Evolutionary conservation across 2,888 invertebrate species (phyloP).

Genomic region (Siphlonurus alternatus): DNA sequence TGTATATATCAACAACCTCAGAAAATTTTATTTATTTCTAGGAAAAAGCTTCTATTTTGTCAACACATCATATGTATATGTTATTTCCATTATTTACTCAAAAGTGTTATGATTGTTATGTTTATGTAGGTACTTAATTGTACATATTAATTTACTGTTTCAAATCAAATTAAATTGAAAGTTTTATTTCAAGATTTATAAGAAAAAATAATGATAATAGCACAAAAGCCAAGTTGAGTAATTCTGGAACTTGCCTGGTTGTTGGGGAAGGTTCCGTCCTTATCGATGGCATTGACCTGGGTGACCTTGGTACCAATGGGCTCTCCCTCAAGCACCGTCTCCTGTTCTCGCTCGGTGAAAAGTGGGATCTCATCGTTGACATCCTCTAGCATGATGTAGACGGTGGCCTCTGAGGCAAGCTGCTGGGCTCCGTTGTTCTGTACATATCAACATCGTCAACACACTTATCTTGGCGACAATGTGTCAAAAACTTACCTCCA

Average conservation of each 20-base stretch:
- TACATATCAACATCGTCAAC: constrained; percentile 13
- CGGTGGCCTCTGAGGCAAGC: constrained; percentile 84
- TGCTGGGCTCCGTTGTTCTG: constrained; percentile 94
- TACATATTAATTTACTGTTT: no score
- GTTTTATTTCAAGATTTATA: no score
- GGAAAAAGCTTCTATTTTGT: not conserved
- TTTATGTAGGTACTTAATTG: no score
- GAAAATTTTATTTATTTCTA: not conserved
- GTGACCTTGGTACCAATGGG: constrained; percentile 90
- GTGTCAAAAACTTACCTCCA: constrained; percentile 73
- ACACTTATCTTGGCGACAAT: no score
- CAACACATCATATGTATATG: not conserved
- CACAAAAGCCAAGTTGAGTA: no score
- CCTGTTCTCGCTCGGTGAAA: constrained; percentile 89
- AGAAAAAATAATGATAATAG: no score
- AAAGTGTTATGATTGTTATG: no score
- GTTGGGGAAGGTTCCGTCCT: constrained; percentile 88
- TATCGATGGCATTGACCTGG: constrained; percentile 90
- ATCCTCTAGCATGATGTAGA: constrained; percentile 84
- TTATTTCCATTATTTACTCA: not conserved
- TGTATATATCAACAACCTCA: not conserved
- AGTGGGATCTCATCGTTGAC: constrained; percentile 95
- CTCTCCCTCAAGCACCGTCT: constrained; percentile 88
- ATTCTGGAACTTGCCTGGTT: constrained; percentile 59
- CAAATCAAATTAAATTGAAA: no score